Evolutionary conservation across 2,113 vertebrate genomes (phyloP).

Genomic region (Bos indicus): DNA sequence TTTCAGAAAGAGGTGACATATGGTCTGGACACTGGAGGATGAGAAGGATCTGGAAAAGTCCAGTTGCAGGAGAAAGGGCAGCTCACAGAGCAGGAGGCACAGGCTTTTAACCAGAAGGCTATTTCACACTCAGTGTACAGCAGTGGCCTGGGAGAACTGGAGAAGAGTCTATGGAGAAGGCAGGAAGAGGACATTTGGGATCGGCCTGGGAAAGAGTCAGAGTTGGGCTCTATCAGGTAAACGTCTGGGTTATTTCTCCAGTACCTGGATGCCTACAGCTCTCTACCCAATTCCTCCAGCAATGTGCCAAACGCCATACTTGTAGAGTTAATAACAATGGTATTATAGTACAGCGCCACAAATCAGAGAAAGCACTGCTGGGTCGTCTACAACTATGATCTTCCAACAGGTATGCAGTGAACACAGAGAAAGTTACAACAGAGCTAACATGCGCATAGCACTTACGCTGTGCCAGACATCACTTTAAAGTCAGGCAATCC

Average conservation of each 20-base stretch:
- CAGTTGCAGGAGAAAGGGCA: background rate
- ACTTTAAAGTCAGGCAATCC: background rate
- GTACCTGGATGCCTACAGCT: background rate
- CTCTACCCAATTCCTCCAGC: background rate
- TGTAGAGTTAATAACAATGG: background rate
- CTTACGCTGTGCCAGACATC: background rate
- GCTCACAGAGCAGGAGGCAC: background rate
- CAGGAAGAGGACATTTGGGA: background rate
- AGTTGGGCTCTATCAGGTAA: background rate
- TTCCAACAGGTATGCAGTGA: background rate
- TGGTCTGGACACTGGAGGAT: background rate
- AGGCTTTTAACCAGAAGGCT: background rate
- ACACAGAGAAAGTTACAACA: background rate
- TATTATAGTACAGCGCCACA: background rate
- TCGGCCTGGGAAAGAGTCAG: background rate
- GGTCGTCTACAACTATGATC: background rate
- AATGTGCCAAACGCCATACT: background rate
- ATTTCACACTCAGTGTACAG: accelerated
- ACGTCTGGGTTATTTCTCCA: background rate
- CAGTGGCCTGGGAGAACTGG: background rate
- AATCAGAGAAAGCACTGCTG: background rate
- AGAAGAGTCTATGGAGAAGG: background rate
- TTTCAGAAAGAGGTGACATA: background rate
- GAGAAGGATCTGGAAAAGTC: background rate
- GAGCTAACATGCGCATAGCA: background rate